Evolutionary conservation across 2,113 vertebrate genomes (phyloP).

Genomic region (Dipodomys stephensi): DNA sequence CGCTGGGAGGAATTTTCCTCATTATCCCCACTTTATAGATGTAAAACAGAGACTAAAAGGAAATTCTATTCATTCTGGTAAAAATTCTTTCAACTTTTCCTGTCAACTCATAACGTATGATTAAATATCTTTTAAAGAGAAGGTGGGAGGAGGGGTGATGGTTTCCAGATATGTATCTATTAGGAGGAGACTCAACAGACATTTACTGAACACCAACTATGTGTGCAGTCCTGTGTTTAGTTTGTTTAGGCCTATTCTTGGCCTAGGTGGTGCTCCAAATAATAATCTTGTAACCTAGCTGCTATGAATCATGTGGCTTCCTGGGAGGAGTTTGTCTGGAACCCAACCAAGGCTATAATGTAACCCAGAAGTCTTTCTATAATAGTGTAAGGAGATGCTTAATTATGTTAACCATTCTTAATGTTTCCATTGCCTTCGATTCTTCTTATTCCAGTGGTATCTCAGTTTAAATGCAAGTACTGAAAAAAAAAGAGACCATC

Average conservation of each 20-base stretch:
- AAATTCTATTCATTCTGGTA: background rate
- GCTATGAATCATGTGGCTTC: background rate
- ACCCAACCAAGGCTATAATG: background rate
- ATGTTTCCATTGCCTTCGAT: background rate
- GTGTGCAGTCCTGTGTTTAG: background rate
- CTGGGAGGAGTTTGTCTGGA: background rate
- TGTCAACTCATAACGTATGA: background rate
- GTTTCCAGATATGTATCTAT: background rate
- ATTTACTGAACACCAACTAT: background rate
- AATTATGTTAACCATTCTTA: background rate
- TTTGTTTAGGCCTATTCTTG: background rate
- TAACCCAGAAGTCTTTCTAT: background rate
- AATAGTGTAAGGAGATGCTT: too few relatives aligned
- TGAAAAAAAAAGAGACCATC: too few relatives aligned
- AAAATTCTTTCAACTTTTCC: background rate
- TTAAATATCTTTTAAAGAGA: background rate
- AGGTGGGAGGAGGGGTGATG: background rate
- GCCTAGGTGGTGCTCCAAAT: too few relatives aligned
- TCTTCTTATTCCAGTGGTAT: background rate
- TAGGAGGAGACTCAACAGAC: background rate
- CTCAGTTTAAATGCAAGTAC: too few relatives aligned
- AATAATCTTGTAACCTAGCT: background rate
- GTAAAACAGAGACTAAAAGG: background rate
- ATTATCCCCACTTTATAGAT: background rate
- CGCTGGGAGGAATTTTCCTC: background rate